Evolutionary conservation across 2,888 invertebrate genomes (phyloP).

Genomic region (Amphipoea oculea): DNA sequence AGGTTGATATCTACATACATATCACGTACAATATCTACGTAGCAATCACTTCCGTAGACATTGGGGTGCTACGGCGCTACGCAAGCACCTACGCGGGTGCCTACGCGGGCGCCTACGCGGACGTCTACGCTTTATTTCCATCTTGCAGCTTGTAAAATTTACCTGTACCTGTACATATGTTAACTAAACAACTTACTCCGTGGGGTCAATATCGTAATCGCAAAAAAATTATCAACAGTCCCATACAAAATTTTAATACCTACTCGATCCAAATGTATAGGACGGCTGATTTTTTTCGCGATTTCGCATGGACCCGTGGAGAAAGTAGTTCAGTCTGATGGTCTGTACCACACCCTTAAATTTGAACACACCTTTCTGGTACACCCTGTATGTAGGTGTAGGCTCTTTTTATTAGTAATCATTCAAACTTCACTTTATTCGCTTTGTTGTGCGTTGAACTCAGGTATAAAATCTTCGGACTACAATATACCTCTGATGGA

Average conservation of each 20-base stretch:
- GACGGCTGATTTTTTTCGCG: too few species aligned
- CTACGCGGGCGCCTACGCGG: neutral
- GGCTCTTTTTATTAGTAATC: too few species aligned
- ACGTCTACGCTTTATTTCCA: constrained; percentile 18
- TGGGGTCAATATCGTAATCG: neutral
- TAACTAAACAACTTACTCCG: neutral
- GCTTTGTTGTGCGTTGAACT: neutral
- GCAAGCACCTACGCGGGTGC: neutral
- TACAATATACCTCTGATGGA: neutral
- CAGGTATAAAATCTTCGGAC: neutral
- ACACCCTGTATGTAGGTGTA: neutral
- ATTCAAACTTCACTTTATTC: neutral
- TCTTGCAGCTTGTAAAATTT: constrained; percentile 1
- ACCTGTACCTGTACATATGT: neutral
- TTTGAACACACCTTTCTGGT: too few species aligned
- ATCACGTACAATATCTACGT: neutral
- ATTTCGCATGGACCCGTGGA: too few species aligned
- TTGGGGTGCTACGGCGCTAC: constrained; percentile 47
- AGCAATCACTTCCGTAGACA: constrained; percentile 29
- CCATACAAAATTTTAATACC: neutral
- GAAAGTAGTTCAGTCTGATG: too few species aligned
- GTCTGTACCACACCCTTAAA: too few species aligned
- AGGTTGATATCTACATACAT: constrained; percentile 20
- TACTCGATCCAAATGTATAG: too few species aligned
- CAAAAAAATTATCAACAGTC: neutral